These are phyloP conservation scores for Andrena bucephala DNA, from an alignment of 2,888 invertebrate species.

Conservation along the genomic window DNA sequence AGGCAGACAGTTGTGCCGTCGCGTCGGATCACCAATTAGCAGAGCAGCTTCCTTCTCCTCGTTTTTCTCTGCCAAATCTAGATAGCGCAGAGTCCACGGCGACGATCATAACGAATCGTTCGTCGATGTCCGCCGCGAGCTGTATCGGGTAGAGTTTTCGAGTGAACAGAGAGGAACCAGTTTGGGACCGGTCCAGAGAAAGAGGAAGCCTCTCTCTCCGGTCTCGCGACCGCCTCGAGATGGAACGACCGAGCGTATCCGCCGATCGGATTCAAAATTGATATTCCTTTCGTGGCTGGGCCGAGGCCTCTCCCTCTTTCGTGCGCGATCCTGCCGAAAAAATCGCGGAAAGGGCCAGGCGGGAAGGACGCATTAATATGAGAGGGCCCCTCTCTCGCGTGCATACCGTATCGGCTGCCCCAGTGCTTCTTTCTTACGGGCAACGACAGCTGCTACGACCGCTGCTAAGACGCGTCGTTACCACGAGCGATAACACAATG, in stretches of 20 bases:
- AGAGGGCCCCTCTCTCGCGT: conserved; percentile 34
- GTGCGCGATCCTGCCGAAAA: conserved; percentile 56
- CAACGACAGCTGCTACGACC: conserved; percentile 72
- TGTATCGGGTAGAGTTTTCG: conserved; percentile 52
- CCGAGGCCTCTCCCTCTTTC: conserved; percentile 19
- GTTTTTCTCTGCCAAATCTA: conserved; percentile 62
- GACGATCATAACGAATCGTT: conserved; percentile 76
- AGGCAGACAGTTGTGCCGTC: conserved; percentile 54
- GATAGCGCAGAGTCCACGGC: conserved; percentile 60
- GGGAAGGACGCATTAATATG: conserved; percentile 62
- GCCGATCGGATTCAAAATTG: conserved; percentile 79
- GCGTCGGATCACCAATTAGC: conserved; percentile 73
- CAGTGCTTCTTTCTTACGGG: conserved; percentile 46
- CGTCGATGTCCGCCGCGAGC: conserved; percentile 68
- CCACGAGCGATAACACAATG: conserved; percentile 73
- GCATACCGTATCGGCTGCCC: conserved; percentile 41
- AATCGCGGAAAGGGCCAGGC: conserved; percentile 62
- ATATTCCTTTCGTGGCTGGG: conserved; percentile 75
- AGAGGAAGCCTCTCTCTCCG: conserved; percentile 9
- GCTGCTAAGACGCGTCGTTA: conserved; percentile 72
- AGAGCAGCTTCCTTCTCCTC: conserved; percentile 43
- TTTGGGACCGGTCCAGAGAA: conserved; percentile 72
- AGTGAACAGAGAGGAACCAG: conserved; percentile 70
- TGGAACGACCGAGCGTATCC: conserved; percentile 74
- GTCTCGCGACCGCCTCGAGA: conserved; percentile 64